Evolutionary conservation across 1,140 invertebrate genomes (phyloP).

Genomic region (Diplogasteroides magnus): DNA sequence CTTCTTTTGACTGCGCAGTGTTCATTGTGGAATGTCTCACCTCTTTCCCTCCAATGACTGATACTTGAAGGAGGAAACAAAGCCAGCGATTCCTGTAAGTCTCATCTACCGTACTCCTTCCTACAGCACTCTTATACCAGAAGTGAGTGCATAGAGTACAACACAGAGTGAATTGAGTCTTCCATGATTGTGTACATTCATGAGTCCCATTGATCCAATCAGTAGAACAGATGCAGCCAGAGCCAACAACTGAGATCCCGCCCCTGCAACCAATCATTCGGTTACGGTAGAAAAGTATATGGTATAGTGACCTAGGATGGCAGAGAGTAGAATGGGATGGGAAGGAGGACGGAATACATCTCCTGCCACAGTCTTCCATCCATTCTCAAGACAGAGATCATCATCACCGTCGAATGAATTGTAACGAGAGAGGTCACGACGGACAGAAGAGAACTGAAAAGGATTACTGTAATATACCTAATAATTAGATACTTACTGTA

Average conservation of each 20-base stretch:
- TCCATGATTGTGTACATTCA: conserved; percentile 19
- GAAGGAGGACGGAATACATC: conserved; percentile 15
- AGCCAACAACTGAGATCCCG: conserved; percentile 3
- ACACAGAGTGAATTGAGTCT: conserved; percentile 6
- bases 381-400: conserved; percentile 11
- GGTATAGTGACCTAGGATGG: conserved; percentile 3
- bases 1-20: too few relatives aligned
- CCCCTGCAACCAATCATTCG: conserved; percentile 8
- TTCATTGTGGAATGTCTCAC: too few relatives aligned
- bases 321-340: conserved; percentile 1
- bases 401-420: not conserved
- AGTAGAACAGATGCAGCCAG: not conserved
- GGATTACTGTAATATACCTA: too few relatives aligned
- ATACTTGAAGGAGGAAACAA: conserved; percentile 8
- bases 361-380: conserved; percentile 13
- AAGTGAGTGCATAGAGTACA: conserved; percentile 10
- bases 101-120: too few relatives aligned
- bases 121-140: too few relatives aligned
- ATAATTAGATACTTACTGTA: too few relatives aligned
- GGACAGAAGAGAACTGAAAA: not conserved
- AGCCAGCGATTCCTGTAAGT: conserved; percentile 13
- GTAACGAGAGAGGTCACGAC: conserved; percentile 6
- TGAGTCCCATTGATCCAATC: not conserved
- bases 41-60: not conserved
- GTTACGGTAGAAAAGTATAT: not conserved